Evolutionary conservation across 2,113 vertebrate species (phyloP).

Genomic region (Caranx ignobilis): DNA sequence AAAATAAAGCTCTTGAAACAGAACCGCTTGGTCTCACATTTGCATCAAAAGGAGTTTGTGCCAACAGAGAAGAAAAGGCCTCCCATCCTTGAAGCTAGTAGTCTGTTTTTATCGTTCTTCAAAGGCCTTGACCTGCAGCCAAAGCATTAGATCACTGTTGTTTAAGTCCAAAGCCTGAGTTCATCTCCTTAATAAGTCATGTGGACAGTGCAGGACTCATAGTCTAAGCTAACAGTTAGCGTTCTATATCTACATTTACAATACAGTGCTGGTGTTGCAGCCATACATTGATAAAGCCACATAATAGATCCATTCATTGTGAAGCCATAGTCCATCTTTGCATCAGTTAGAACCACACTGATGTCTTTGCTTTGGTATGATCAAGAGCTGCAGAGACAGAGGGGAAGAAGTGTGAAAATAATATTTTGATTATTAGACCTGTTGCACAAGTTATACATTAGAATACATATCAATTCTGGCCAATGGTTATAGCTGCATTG

Average conservation of each 20-base stretch:
- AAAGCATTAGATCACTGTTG: slow-evolving; percentile 41
- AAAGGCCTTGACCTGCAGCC: slow-evolving; percentile 33
- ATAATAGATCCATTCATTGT: slow-evolving; percentile 55
- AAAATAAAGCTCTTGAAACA: slow-evolving; percentile 94
- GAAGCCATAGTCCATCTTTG: slow-evolving; percentile 31
- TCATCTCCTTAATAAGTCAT: slow-evolving; percentile 37
- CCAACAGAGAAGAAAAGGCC: slow-evolving; percentile 34
- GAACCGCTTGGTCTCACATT: slow-evolving; percentile 85
- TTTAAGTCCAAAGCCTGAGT: slow-evolving; percentile 65
- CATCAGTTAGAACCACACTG: slow-evolving; percentile 91
- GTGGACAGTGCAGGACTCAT: slow-evolving; percentile 61
- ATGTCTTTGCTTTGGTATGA: slow-evolving; percentile 92
- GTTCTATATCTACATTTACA: slow-evolving; percentile 56
- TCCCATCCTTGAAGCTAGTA: slow-evolving; percentile 68
- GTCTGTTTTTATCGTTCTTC: slow-evolving; percentile 37
- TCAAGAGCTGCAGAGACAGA: slow-evolving; percentile 86
- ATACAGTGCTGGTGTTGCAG: slow-evolving; percentile 71
- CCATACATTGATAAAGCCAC: slow-evolving; percentile 45
- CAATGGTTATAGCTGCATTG: slow-evolving; percentile 1
- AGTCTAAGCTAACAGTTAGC: slow-evolving; percentile 56
- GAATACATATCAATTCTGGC: background rate
- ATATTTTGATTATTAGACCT: background rate
- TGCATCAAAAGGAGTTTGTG: slow-evolving; percentile 60
- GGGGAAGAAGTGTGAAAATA: slow-evolving; percentile 38
- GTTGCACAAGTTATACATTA: background rate